Percentiles rank a stretch among this genome's conserved stretches.
Evolutionary conservation across 2,113 vertebrate genomes (phyloP).

Genomic region (Xenopus laevis): DNA sequence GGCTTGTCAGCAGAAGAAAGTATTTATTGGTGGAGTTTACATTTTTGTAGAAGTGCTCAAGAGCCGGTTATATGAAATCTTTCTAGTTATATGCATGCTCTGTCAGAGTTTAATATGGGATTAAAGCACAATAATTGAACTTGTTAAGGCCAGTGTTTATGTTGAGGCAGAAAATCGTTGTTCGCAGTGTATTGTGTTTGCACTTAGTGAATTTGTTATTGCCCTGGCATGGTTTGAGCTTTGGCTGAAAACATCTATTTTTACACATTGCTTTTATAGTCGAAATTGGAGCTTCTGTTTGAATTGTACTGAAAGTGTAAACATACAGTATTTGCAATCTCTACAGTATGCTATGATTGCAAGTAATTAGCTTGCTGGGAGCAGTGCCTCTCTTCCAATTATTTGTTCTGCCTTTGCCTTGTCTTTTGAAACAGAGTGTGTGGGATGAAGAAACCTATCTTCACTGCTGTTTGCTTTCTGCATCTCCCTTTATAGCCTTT

Average conservation of each 20-base stretch:
- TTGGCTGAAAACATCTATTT: background rate
- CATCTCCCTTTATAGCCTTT: background rate
- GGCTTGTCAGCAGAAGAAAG: no score
- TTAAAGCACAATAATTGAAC: background rate
- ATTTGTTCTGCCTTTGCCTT: background rate
- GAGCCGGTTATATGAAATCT: no score
- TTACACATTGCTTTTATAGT: background rate
- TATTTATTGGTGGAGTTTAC: no score
- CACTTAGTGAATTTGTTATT: background rate
- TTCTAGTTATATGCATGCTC: no score
- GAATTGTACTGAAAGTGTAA: conserved; percentile 8
- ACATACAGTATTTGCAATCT: background rate
- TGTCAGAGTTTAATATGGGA: no score
- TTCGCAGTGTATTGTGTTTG: background rate
- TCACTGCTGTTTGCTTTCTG: background rate
- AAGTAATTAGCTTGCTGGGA: conserved; percentile 31
- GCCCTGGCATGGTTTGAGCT: background rate
- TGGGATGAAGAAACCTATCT: background rate
- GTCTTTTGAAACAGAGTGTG: conserved; percentile 1
- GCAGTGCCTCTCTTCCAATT: conserved; percentile 1
- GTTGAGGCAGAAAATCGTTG: background rate
- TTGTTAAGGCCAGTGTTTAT: background rate
- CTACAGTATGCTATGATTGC: background rate
- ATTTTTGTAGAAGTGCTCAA: no score
- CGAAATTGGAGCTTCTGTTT: conserved; percentile 3